Conservation (phyloP, 1,140 invertebrate genomes). For the Drosophila sp. region DNA sequence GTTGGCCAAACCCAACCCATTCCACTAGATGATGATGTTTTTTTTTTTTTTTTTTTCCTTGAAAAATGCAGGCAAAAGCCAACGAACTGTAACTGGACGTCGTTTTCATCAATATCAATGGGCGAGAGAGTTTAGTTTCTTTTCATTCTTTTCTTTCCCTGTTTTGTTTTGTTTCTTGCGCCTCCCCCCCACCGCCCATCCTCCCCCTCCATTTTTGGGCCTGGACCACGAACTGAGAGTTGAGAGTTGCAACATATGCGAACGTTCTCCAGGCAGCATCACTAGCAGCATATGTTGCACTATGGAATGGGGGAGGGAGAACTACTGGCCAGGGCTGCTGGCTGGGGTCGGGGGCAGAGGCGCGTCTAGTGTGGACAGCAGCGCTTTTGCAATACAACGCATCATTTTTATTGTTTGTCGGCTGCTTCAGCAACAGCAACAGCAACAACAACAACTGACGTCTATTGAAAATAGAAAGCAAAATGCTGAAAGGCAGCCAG, state of each 20-base stretch:
- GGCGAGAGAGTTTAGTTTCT: slow-evolving; percentile 48
- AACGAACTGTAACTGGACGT: slow-evolving; percentile 81
- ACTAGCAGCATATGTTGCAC: slow-evolving; percentile 38
- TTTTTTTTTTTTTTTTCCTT: slow-evolving; percentile 59
- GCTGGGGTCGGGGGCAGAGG: neutral
- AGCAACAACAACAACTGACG: slow-evolving; percentile 49
- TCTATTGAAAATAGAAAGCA: slow-evolving; percentile 79
- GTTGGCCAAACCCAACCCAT: neutral
- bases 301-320: slow-evolving; percentile 3
- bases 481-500: slow-evolving; percentile 66
- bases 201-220: slow-evolving; percentile 20
- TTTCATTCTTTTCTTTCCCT: slow-evolving; percentile 19
- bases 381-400: slow-evolving; percentile 74
- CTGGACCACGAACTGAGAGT: slow-evolving; percentile 44
- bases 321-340: neutral
- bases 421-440: slow-evolving; percentile 49
- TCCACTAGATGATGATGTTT: slow-evolving; percentile 33
- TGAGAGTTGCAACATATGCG: slow-evolving; percentile 76
- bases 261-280: slow-evolving; percentile 22
- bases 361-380: slow-evolving; percentile 68
- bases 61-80: slow-evolving; percentile 75
- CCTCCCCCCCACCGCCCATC: neutral
- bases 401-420: slow-evolving; percentile 81
- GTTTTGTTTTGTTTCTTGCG: slow-evolving; percentile 15
- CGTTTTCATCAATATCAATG: slow-evolving; percentile 81